Evolutionary conservation across 2,888 invertebrate genomes (phyloP), one percentile per base, ranked within the genome.

Genomic region (Dysmachus trigonus): DNA sequence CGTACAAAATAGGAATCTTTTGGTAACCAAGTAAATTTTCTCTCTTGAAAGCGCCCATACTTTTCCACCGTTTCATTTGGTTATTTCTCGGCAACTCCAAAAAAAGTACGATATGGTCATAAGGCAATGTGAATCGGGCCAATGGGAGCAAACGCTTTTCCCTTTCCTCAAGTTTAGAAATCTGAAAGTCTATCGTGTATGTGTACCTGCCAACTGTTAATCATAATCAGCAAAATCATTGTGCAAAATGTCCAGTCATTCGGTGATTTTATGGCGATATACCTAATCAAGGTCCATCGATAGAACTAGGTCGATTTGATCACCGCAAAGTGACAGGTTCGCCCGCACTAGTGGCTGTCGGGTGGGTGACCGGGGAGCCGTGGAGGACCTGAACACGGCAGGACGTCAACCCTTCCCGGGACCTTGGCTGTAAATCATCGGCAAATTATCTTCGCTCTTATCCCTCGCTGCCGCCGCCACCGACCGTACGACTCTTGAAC

Each of bases 221-320:
- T 35, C 76, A 76, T 38, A 76, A 76, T 76, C 76, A 35, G 76
- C 41, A 35, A 76, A 76, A 41, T 76, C 76, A 76, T 76, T 38
- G 33, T 35, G 7, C 74, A 74, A 74, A 74, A 76, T 38, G 33
- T 76, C 76, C 76, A 76, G 76, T 38, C 76, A 76, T 62, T 62
- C 62, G 62, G 27, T 22, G 62, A 22, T 62, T 62, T 62, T 22
- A 62, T 35, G 76, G 38, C 18, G 22, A 38, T 38, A 35, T 33
- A 47, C 47, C 47, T 47, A 76, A 38, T 76, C 35, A 76, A 76
- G 38, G 35, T 35, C 76, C 76, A 38, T 76, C 38, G 76, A 38
- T 76, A 22, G 38, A 76, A 76, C 22, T 76, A 13, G 38, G 35
- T 22, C 76, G 35, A 22, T 76, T 38, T 76, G 76, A 76, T 76